These are phyloP conservation scores for Apamea crenata DNA, from an alignment of 2,888 invertebrate genomes.

Conservation along the genomic window DNA sequence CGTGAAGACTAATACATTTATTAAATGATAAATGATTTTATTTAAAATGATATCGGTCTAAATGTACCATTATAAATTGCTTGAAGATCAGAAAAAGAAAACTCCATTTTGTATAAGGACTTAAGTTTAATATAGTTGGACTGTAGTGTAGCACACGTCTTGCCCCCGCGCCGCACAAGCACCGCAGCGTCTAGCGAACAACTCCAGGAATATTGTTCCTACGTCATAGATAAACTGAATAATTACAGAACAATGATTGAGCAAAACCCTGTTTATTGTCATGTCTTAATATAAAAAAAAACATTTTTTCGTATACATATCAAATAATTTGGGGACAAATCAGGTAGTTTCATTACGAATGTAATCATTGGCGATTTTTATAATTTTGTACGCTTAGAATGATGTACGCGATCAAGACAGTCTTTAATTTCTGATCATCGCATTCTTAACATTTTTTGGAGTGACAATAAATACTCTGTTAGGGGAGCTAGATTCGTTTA, in stretches of 20 bases:
- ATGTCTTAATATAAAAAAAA: conserved; percentile 55
- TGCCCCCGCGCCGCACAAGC: conserved; percentile 31
- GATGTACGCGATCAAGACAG: conserved; percentile 65
- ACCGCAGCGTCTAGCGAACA: conserved; percentile 53
- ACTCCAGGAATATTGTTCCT: conserved; percentile 71
- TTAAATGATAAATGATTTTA: no score
- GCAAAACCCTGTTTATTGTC: conserved; percentile 74
- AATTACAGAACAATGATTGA: conserved; percentile 79
- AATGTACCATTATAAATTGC: neutral
- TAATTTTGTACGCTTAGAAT: conserved; percentile 72
- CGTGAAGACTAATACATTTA: neutral
- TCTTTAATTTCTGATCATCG: conserved; percentile 64
- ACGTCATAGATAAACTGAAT: conserved; percentile 59
- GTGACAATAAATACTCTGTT: conserved; percentile 82
- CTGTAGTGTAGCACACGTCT: conserved; percentile 1
- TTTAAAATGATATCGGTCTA: no score
- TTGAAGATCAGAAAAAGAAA: neutral
- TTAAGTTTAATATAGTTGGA: conserved; percentile 24
- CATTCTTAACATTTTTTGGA: conserved; percentile 70
- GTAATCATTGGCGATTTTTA: conserved; percentile 64
- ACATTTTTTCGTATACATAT: conserved; percentile 85
- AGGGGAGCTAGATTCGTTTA: conserved; percentile 77
- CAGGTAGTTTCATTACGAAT: conserved; percentile 68
- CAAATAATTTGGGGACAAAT: conserved; percentile 79
- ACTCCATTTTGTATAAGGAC: conserved; percentile 25